Base-by-base conservation (phyloP, 2,888 invertebrate species). In the Ormyrus rosae region DNA sequence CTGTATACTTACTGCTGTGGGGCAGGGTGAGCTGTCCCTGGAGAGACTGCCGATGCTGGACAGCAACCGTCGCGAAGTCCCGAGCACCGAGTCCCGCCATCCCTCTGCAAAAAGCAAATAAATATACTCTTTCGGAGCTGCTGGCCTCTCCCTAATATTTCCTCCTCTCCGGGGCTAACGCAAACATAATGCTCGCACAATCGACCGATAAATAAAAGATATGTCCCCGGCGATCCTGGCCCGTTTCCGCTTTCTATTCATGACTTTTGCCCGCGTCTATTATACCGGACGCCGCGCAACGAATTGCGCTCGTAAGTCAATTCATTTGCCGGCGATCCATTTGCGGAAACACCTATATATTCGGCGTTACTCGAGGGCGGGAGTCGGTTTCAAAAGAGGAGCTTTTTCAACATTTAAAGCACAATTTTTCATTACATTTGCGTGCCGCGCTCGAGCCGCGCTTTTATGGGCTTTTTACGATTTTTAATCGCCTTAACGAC, bases 81-180 rank as follows among this genome's bases (percentile, higher is more conserved):
- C 89, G 86, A 90, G 86, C 87, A 90, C 89, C 11, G 90, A 90
- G 83, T 90, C 89, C 83, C 90, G 90, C 90, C 90, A 90, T 90
- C 89, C 90, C 88, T 90, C 90, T 90, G 88, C 8, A 88, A 90
- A 90, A 77, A 85, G 83, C 51, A 83, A 81, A 84, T 83, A 82
- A 71, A 78, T 63, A 48, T 11, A 68, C 8, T 34, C 34, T 34
- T 34, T 34, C 4, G 34, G 34, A 34, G 34, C 19, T 19, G 34
- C 67, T 45, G 6, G 34, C 55, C 11, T 11, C 34, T 7, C 50
- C 50, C 48, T 45, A 45, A 69, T 64, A 64, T 74, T 79, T 68
- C 34, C 34, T 74, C 56, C 53, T 34, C 60, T 45, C 45, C 9
- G 55, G 69, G 51, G 7, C 58, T 58, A 65, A 74, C 73, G 10